Evolutionary conservation across 2,888 invertebrate species (phyloP), one percentile per base, ranked within the genome.

Genomic region (Nemurella pictetii): DNA sequence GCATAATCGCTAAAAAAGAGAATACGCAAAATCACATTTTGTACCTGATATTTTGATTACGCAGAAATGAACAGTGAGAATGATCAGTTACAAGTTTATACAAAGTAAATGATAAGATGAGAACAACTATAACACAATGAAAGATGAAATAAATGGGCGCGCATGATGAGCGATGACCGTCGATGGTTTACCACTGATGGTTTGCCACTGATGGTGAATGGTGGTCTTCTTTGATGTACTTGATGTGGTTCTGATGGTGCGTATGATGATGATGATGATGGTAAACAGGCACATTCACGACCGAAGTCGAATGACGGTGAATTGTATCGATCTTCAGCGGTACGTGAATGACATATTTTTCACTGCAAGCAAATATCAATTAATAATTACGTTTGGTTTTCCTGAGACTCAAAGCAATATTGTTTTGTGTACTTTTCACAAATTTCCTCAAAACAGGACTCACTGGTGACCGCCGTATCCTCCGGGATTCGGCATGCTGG

Each of bases 221-320:
- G 26, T 35, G 80, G 25, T 35, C 35, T 0, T 29, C 30, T 7
- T 78, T 2, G 80, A 35, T 9, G 80, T 80, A 35, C 26, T 82
- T 55, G 25, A 28, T 55, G 82, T 82, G 72, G 9, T 82, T 28
- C 28, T 78, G 78, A 29, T 78, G 78, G 30, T 78, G 27, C 30
- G 75, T 36, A 72, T 80, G 84, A 12, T 84, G 84, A 78, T 84
- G 84, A 29, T 84, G 84, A 80, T 84, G 84, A 36, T 84, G 84
- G 28, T 78, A 80, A 4, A 84, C 74, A 20, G 84, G 84, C 0
- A 78, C 36, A n/a, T 78, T 84, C 29, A 55, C 82, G 29, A 72
- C 15, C 1, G 4, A 20, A 2, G 55, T 72, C 15, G 36, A n/a
- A 72, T 84, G 30, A 77, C 80, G 84, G 28, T 84, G 84, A 20